Base-by-base conservation (phyloP, 2,797 vertebrate species). In the Carduelis carduelis region DNA sequence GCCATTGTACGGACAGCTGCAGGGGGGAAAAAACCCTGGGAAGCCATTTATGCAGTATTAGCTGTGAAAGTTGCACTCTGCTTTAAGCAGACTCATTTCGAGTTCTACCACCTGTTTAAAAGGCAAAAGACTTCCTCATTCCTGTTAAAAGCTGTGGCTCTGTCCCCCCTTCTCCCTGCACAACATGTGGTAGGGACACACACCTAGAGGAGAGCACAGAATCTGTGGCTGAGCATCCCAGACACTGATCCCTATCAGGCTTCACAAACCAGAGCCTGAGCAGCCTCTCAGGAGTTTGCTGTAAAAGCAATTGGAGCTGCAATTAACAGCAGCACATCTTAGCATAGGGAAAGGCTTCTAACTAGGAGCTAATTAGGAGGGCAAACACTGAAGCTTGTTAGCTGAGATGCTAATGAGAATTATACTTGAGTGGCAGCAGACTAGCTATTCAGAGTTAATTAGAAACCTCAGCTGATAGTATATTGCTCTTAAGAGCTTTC, bases 331-430 rank as follows among this genome's bases (percentile, higher is more conserved):
- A 56, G 83, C 87, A 82, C 83, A 94, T 92, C 91, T 94, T 83
- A 83, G 92, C 85, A 50, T 69, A 79, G 70, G 87, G 81, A 86
- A 89, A 92, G 93, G 32, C 84, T 96, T 93, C 77, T 96, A 96
- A 97, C 96, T 88, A 87, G 89, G n/a, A 96, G 93, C 95, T 97
- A 96, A 96, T 97, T 96, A 96, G 96, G 93, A 97, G 95, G 96
- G 96, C 96, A 97, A 97, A 97, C 95, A 97, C 95, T 95, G 96
- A 60, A 88, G 93, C 95, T 96, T 94, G 96, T 96, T 96, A 96
- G 95, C 95, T n/a, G 94, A 90, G 95, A 97, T 96, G 94, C 91
- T 96, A 96, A 97, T 96, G 96, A 97, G 96, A 96, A 96, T 96
- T 97, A 96, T 76, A 93, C 85, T 96, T 96, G 96, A 97, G 96